Percentiles rank a stretch among this genome's conserved stretches.
phyloP scores from a whole-genome alignment of 92 coral and sea anemone genomes.

The Micromussa lordhowensis region DNA sequence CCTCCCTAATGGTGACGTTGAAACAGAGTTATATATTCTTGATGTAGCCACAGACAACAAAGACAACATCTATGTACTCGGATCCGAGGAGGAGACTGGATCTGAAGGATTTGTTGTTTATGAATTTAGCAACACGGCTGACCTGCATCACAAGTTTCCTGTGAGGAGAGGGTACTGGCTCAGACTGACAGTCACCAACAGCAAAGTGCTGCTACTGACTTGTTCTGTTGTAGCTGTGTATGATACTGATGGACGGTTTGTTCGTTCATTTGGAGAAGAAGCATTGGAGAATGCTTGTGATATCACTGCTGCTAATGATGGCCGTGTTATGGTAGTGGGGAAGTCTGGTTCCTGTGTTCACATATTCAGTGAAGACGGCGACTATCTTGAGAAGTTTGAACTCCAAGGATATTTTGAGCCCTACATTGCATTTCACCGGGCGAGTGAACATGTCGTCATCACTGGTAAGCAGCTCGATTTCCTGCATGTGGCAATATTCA shows the following conservation, averaged over 20 bases:
- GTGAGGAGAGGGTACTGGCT: slow-evolving; percentile 13
- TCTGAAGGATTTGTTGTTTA: slow-evolving; percentile 1
- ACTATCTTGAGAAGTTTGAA: slow-evolving; percentile 24
- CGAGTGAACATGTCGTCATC: slow-evolving; percentile 43
- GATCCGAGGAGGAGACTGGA: background rate
- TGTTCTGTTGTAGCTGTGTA: slow-evolving; percentile 25
- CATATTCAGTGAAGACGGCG: slow-evolving; percentile 32
- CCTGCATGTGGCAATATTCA: background rate
- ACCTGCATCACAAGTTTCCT: slow-evolving; percentile 34
- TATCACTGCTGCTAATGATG: slow-evolving; percentile 42
- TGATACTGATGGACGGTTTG: slow-evolving; percentile 29
- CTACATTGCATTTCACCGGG: background rate
- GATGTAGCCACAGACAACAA: slow-evolving; percentile 46
- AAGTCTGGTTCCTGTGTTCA: slow-evolving; percentile 28
- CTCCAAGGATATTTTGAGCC: background rate
- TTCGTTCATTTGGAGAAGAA: slow-evolving; percentile 33
- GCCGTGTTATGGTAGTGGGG: slow-evolving; percentile 45
- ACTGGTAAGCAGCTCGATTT: background rate
- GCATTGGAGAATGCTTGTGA: background rate
- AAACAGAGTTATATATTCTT: background rate
- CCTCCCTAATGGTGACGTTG: background rate
- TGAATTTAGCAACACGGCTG: slow-evolving; percentile 40
- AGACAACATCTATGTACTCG: slow-evolving; percentile 44
- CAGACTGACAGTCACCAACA: slow-evolving; percentile 34
- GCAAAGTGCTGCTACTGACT: slow-evolving; percentile 31